Percentiles rank a stretch among this genome's conserved stretches.
Conservation (phyloP, 2,888 invertebrate genomes). For the Drosophila helvetica region DNA sequence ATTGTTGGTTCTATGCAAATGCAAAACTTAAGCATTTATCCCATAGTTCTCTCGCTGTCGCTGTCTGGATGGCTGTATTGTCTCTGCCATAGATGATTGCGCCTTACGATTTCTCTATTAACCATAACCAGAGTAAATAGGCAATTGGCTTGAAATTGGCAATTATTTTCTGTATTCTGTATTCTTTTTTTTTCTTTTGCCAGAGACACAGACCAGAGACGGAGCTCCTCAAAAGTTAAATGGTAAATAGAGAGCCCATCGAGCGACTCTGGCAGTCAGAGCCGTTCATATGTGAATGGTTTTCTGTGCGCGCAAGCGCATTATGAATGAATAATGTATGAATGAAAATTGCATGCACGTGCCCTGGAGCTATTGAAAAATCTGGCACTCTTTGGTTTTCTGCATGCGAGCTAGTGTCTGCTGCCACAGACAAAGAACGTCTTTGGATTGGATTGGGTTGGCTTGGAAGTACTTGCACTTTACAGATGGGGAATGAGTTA, state of each 20-base stretch:
- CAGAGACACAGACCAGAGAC: constrained; percentile 26
- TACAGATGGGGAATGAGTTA: neutral
- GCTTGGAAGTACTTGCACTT: neutral
- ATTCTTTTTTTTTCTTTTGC: no score
- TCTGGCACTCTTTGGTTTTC: constrained; percentile 58
- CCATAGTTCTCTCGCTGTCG: constrained; percentile 7
- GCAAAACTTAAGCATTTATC: constrained; percentile 39
- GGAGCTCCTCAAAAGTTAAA: constrained; percentile 28
- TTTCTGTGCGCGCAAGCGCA: constrained; percentile 52
- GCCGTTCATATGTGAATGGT: constrained; percentile 60
- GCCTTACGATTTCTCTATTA: constrained; percentile 78
- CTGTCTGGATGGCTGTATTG: neutral
- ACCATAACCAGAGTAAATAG: constrained; percentile 79
- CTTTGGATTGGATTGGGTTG: neutral
- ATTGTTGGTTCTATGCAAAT: constrained; percentile 73
- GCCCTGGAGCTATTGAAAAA: constrained; percentile 76
- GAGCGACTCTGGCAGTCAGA: constrained; percentile 33
- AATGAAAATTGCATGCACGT: constrained; percentile 82
- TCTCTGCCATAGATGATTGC: constrained; percentile 53
- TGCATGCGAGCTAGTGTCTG: neutral
- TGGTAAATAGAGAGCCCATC: constrained; percentile 34
- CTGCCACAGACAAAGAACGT: constrained; percentile 16
- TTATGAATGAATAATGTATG: constrained; percentile 82
- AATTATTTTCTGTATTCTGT: constrained; percentile 72
- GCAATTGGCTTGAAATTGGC: constrained; percentile 81